These are phyloP conservation scores for Gymnocypris eckloni DNA, from an alignment of 2,797 vertebrate genomes.

Conservation along the genomic window DNA sequence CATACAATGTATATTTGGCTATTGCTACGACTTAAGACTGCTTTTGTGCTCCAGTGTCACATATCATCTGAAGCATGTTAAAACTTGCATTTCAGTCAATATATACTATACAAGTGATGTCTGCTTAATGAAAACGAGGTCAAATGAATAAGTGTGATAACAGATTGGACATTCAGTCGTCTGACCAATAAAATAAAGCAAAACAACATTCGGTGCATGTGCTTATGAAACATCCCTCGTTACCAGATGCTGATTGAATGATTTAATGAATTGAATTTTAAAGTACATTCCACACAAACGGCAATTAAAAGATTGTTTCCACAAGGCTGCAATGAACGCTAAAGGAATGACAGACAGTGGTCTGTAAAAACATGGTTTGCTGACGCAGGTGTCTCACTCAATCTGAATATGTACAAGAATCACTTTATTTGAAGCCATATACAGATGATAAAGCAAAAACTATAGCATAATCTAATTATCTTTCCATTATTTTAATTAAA, in stretches of 20 bases:
- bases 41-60: too few species aligned
- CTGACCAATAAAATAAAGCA: not conserved
- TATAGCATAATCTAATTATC: not conserved
- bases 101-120: not conserved
- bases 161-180: not conserved
- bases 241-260: not conserved
- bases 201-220: not conserved
- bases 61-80: not conserved
- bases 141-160: not conserved
- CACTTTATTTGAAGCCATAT: constrained; percentile 48
- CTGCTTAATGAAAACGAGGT: not conserved
- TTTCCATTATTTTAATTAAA: not conserved
- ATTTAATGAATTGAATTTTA: not conserved
- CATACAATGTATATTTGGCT: too few species aligned
- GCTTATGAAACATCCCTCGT: not conserved
- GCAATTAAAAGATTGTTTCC: not conserved
- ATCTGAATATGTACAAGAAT: constrained; percentile 24
- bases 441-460: constrained; percentile 16
- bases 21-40: too few species aligned
- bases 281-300: not conserved
- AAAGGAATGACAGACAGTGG: not conserved
- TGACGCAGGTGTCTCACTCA: not conserved
- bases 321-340: not conserved
- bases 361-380: not conserved
- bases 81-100: not conserved